A percentile compares a stretch with the other conserved stretches of the same genome.
These are phyloP conservation scores for Plectrocnemia conspersa DNA, from an alignment of 1,140 invertebrate genomes.

Conservation along the genomic window DNA sequence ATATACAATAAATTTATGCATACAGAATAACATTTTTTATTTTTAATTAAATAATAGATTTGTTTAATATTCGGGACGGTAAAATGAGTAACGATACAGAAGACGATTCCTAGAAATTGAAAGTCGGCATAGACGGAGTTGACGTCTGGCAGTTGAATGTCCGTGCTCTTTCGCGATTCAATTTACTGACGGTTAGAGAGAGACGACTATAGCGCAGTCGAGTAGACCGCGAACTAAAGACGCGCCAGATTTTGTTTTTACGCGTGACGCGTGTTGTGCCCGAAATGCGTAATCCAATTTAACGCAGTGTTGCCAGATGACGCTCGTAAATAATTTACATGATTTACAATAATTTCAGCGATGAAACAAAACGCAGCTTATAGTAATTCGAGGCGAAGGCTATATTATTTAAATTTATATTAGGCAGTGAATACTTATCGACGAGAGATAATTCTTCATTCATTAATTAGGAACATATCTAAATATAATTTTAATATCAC, in stretches of 20 bases:
- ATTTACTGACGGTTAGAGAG: constrained; percentile 12
- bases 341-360: too few relatives aligned
- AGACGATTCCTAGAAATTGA: constrained; percentile 23
- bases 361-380: too few relatives aligned
- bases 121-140: constrained; percentile 12
- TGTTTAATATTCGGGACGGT: constrained; percentile 2
- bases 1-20: neutral
- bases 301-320: neutral
- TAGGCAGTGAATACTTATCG: too few relatives aligned
- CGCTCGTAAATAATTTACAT: too few relatives aligned
- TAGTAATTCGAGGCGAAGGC: too few relatives aligned
- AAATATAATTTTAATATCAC: too few relatives aligned
- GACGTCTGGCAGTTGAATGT: neutral
- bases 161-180: constrained; percentile 1
- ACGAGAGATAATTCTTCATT: too few relatives aligned
- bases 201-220: constrained; percentile 14
- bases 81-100: constrained; percentile 21
- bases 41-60: neutral
- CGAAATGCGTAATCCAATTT: constrained; percentile 29
- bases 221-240: constrained; percentile 18
- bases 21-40: neutral
- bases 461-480: too few relatives aligned
- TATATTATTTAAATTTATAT: too few relatives aligned
- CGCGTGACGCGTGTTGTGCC: constrained; percentile 30
- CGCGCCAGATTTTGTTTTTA: constrained; percentile 31